These are phyloP conservation scores for Girardia tigrina DNA, from an alignment of 2,888 invertebrate genomes.

Conservation along the genomic window DNA sequence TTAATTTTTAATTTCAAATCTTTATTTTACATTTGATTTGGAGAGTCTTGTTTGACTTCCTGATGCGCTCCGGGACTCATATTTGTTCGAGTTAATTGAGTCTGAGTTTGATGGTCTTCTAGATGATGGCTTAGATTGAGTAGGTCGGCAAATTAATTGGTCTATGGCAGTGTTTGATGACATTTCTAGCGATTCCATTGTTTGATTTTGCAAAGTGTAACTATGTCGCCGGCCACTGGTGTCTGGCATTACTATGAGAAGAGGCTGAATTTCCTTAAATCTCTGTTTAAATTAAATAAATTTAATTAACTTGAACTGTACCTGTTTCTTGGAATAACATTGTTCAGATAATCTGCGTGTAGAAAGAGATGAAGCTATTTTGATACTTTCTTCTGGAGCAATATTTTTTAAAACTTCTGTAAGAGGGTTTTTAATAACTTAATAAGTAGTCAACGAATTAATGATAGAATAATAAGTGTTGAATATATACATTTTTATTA, in stretches of 20 bases:
- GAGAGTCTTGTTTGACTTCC: not conserved
- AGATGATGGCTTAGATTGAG: not conserved
- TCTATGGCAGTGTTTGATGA: not conserved
- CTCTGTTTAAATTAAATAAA: not conserved
- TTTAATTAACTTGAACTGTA: not conserved
- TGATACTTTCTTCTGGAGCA: not conserved
- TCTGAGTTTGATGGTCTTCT: slow-evolving; percentile 4
- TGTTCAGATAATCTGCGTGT: not conserved
- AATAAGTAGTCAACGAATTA: too few species aligned
- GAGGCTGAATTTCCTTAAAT: slow-evolving; percentile 7
- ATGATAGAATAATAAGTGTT: too few species aligned
- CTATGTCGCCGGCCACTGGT: not conserved
- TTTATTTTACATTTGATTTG: not conserved
- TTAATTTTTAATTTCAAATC: not conserved
- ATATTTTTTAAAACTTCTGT: too few species aligned
- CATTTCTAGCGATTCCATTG: not conserved
- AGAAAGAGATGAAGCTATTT: not conserved
- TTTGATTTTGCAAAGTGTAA: slow-evolving; percentile 12
- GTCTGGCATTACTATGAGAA: not conserved
- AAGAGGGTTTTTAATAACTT: too few species aligned
- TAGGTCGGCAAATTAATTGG: not conserved
- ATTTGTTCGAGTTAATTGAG: not conserved
- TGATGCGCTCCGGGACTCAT: not conserved
- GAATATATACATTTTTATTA: too few species aligned
- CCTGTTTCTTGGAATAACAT: not conserved